Evolutionary conservation across 1,140 invertebrate species (phyloP).

Genomic region (Monochamus saltuarius): DNA sequence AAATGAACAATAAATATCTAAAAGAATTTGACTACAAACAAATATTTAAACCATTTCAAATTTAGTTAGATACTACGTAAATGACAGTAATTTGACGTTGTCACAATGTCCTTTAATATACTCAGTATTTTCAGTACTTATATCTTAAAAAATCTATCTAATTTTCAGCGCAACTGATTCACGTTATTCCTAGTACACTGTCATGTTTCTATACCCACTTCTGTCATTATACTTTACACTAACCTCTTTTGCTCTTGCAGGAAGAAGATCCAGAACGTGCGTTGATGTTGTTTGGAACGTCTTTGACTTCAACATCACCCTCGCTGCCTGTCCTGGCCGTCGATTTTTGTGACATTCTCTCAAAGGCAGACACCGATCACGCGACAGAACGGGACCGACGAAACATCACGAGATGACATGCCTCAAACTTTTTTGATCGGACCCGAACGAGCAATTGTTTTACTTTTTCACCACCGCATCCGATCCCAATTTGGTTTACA

Average conservation of each 20-base stretch:
- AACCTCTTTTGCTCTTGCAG: conserved; percentile 3
- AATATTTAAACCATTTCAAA: neutral
- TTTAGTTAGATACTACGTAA: too few species aligned
- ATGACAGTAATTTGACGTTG: too few species aligned
- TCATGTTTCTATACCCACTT: neutral
- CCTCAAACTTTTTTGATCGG: neutral
- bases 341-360: conserved; percentile 14
- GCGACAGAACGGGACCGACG: neutral
- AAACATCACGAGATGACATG: neutral
- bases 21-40: neutral
- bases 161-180: neutral
- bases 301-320: conserved; percentile 6
- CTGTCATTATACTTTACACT: neutral
- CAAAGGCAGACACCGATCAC: neutral
- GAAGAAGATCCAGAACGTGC: conserved; percentile 14
- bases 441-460: neutral
- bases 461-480: neutral
- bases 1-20: neutral
- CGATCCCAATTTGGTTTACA: neutral
- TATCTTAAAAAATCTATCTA: too few species aligned
- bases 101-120: neutral
- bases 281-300: neutral
- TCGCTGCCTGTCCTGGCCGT: conserved; percentile 11
- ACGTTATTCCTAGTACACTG: neutral
- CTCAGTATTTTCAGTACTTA: neutral